Evolutionary conservation across 2,797 vertebrate genomes (phyloP).

Genomic region (Macropodus opercularis): DNA sequence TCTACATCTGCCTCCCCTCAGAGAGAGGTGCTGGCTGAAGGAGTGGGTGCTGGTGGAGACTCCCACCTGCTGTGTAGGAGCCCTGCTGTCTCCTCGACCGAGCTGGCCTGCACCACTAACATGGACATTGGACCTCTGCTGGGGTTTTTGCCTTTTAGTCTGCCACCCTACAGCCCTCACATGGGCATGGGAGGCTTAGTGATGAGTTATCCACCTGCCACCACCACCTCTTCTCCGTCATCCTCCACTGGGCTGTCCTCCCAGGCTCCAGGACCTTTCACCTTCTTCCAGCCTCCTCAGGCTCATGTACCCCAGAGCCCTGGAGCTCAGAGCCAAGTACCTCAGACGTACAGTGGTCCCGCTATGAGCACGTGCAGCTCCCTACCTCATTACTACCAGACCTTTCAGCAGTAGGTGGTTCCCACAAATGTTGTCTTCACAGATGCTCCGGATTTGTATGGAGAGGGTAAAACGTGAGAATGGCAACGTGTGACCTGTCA

Average conservation of each 20-base stretch:
- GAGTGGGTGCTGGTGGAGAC: conserved; percentile 62
- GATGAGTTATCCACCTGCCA: conserved; percentile 90
- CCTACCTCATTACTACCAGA: conserved; percentile 98
- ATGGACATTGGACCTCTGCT: conserved; percentile 96
- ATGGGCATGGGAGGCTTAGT: conserved; percentile 89
- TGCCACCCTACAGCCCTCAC: conserved; percentile 91
- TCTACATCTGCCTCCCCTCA: conserved; percentile 84
- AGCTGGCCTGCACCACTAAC: conserved; percentile 92
- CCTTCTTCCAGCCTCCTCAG: conserved; percentile 87
- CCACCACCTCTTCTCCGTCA: conserved; percentile 72
- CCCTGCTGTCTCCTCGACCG: conserved; percentile 86
- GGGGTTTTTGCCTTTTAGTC: conserved; percentile 92
- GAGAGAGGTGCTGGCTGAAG: conserved; percentile 82
- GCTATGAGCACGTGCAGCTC: conserved; percentile 89
- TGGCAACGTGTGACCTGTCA: conserved; percentile 38
- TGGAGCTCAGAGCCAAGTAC: conserved; percentile 85
- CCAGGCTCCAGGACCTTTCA: conserved; percentile 86
- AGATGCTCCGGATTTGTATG: conserved; percentile 23
- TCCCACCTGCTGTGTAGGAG: conserved; percentile 89
- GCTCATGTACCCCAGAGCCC: conserved; percentile 86
- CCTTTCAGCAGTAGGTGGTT: conserved; percentile 86
- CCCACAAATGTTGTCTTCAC: conserved; percentile 35
- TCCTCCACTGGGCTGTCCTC: conserved; percentile 77
- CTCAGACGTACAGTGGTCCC: conserved; percentile 91
- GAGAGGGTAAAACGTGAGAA: conserved; percentile 47